Evolutionary conservation across 2,113 vertebrate species (phyloP), one percentile per base, ranked within the genome.

Genomic region (Chloropsis hardwickii): DNA sequence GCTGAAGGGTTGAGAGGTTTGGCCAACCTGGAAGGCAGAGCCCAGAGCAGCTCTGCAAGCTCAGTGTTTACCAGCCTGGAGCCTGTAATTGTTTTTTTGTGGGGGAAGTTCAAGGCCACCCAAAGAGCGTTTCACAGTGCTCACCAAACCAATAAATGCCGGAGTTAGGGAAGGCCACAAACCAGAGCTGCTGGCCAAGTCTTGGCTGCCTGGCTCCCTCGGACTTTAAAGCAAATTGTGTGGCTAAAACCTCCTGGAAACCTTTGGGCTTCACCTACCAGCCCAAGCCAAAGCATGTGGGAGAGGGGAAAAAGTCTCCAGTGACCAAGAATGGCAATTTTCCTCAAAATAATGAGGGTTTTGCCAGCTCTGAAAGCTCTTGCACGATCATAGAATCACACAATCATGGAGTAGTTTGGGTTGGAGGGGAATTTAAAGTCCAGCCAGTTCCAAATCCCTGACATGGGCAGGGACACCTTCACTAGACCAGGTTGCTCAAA

Each of bases 61-160:
- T 79, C 85, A 10, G 39, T 94, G 82, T 96, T 97, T 94, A 95
- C 88, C 91, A 93, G 65, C 67, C n/a, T 23, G 10, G 28, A 82
- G 70, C 39, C 87, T 87, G 5, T 83, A 78, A 83, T 86, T 95
- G 89, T n/a, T 94, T 94, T 85, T 83, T 64, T 2, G 27, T 80
- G 78, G 66, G 54, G 45, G 88, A 88, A 81, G 61, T 90, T 92
- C 90, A 92, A 95, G 97, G 92, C 97, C 95, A 97, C 97, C 94
- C 94, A 95, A 90, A 72, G 85, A 96, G 92, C 3, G 0, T 93
- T 93, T 87, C 20, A 40, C 18, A 67, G 74, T 0, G 37, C 57
- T 87, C 60, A 72, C 85, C 94, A 82, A 95, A 76, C 58, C 77
- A 58, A 90, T 87, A 72, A 37, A 71, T 22, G 51, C 48, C 56